Conservation (phyloP, 2,113 vertebrate species). For the Pandion haliaetus region DNA sequence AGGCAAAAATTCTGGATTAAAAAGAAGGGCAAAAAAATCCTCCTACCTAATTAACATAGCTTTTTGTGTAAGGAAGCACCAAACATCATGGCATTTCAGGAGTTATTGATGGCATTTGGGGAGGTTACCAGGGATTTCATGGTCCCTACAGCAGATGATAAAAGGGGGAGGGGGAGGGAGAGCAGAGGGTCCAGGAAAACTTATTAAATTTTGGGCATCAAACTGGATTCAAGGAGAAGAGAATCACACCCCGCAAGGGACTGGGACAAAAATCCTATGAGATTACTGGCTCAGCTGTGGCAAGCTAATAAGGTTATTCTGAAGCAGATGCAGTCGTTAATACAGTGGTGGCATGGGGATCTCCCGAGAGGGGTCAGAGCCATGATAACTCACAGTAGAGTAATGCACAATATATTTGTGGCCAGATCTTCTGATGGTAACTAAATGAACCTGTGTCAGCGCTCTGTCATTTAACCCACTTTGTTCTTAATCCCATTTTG, state of each 20-base stretch:
- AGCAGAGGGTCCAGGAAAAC: constrained; percentile 72
- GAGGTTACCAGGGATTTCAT: constrained; percentile 72
- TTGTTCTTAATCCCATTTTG: constrained; percentile 10
- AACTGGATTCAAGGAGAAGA: constrained; percentile 77
- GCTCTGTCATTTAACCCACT: constrained; percentile 45
- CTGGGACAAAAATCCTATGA: constrained; percentile 70
- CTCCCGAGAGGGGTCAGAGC: constrained; percentile 80
- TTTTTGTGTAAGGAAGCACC: constrained; percentile 71
- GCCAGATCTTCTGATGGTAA: constrained; percentile 74
- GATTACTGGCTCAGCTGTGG: constrained; percentile 81
- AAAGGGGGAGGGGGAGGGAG: constrained; percentile 66
- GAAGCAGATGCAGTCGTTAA: constrained; percentile 84
- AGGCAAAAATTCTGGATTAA: constrained; percentile 55
- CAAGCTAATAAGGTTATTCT: constrained; percentile 83
- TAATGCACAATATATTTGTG: constrained; percentile 73
- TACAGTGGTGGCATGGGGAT: constrained; percentile 83
- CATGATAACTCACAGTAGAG: constrained; percentile 79
- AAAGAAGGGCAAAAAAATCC: constrained; percentile 38
- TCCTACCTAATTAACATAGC: constrained; percentile 70
- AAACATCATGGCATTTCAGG: constrained; percentile 75
- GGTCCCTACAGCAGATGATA: constrained; percentile 71
- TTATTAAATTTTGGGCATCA: constrained; percentile 80
- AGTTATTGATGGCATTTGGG: constrained; percentile 77
- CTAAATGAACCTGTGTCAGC: constrained; percentile 56
- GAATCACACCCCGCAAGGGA: constrained; percentile 71